phyloP scores from a whole-genome alignment of 53 echinoderm and acorn worm genomes.

The Antedon mediterranea region DNA sequence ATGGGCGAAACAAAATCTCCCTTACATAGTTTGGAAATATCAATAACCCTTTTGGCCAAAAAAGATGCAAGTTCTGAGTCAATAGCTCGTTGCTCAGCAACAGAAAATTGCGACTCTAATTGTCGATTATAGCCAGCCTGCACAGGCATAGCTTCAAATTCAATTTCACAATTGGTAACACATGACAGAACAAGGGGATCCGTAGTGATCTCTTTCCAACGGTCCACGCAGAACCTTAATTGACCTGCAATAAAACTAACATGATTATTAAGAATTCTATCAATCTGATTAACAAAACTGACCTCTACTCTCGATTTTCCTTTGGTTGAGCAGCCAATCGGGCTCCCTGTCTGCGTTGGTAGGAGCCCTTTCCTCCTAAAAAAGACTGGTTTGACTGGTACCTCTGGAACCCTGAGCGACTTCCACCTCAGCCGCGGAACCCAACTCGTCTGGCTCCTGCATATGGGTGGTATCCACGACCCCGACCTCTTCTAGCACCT shows the following conservation, averaged over 20 bases:
- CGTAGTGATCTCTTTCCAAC: not conserved
- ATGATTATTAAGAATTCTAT: not conserved
- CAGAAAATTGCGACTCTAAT: slow-evolving; percentile 4
- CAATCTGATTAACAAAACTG: not conserved
- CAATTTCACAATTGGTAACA: not conserved
- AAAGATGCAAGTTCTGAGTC: slow-evolving; percentile 20
- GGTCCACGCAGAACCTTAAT: not conserved
- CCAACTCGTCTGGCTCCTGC: not conserved
- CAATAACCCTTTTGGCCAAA: slow-evolving; percentile 12
- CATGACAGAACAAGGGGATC: not conserved
- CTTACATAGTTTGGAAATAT: not conserved
- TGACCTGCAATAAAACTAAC: not conserved
- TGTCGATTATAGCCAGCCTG: not conserved
- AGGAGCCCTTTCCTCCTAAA: not conserved
- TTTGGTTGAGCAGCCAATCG: not conserved
- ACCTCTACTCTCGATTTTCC: not conserved
- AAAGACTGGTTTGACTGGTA: not conserved
- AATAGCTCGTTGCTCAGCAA: not conserved
- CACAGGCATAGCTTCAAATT: slow-evolving; percentile 2
- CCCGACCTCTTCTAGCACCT: not conserved
- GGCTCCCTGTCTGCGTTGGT: not conserved
- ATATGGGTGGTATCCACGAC: not conserved
- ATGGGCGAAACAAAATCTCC: slow-evolving; percentile 18
- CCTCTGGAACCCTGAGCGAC: not conserved
- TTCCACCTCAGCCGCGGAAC: not conserved